Evolutionary conservation across 2,113 vertebrate genomes (phyloP), one percentile per base, ranked within the genome.

Genomic region (Numida meleagris): DNA sequence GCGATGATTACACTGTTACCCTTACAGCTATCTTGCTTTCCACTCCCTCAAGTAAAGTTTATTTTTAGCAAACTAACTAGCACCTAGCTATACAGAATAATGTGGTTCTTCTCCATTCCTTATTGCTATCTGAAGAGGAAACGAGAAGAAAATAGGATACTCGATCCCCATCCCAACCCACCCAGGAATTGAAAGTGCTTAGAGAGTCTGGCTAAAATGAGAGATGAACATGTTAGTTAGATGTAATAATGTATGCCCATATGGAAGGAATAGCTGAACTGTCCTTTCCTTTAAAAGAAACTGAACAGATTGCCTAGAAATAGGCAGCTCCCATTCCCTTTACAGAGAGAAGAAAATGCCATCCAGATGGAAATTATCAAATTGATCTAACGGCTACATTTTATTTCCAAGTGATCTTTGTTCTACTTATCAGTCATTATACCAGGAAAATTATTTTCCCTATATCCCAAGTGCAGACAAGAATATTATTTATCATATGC

Each of bases 291-390:
- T 3, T 51, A n/a, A 88, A 88, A 94, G 34, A 88, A 95, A 78
- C 16, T 24, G 85, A 95, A 95, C 91, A 95, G 87, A 95, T 94
- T 97, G 94, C 75, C 61, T 75, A 83, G 75, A 95, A 95, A 94
- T 86, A 89, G 68, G 57, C 88, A 95, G 73, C 46, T 86, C 51
- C n/a, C 2, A 1, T 95, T 96, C 88, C 57, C 46, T 71, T 86
- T 65, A 75, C 59, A 43, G 18, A 78, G 45, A 43, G 40, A 91
- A 88, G 65, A 10, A 94, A 96, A 88, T 89, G 76, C 46, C 76
- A 90, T 83, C 91, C 96, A 97, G 94, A 97, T 95, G 94, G 93
- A 97, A 95, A 88, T 91, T 83, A 88, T 91, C 63, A 93, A 95
- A 93, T 68, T 72, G 89, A 91, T 95, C 75, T 91, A 94, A 94